Base-by-base conservation (phyloP, 2,797 vertebrate genomes). In the Australoheros facetus region DNA sequence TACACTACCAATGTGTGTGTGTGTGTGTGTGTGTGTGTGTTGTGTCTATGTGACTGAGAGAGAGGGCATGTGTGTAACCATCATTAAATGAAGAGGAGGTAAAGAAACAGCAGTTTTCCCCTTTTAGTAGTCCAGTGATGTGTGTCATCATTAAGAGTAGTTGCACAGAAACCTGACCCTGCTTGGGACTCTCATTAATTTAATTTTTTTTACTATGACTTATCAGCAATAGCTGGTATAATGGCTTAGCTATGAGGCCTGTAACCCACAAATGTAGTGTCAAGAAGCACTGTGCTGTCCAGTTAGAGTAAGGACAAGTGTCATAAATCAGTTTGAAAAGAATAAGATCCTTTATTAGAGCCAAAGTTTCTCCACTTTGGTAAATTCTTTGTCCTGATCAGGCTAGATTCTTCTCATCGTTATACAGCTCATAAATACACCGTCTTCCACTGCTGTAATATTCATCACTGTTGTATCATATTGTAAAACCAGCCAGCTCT, bases 71-170 rank as follows among this genome's bases (percentile, higher is more conserved):
- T 2, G 58, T 4, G 12, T 34, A 39, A 19, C 57, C 37, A n/a
- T 81, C 56, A 80, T 77, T 75, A 79, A 23, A 19, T 34, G 16
- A 58, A 70, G 57, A n/a, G 32, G 73, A 66, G 80, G 37, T 9
- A 75, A 75, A 60, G 34, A 79, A 84, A 60, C 83, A 73, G 48
- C 21, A 58, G 32, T 64, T 14, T 32, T 16, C n/a, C 79, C 42
- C 34, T 55, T 53, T 71, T 60, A 54, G 54, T 75, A 62, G 34
- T 34, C 34, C 28, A 56, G 53, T 30, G 26, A 54, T 30, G 81
- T 83, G 80, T 83, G 79, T 81, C 84, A 88, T 59, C 21, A 81
- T 30, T 30, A 51, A 17, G 23, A 19, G 42, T 42, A 19, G 9
- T 19, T 37, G 32, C 62, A 66, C 62, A 66, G 75, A 71, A 69